A percentile compares a stretch with the other conserved stretches of the same genome.
Evolutionary conservation across 2,113 vertebrate species (phyloP).

Genomic region (Scalopus aquaticus): DNA sequence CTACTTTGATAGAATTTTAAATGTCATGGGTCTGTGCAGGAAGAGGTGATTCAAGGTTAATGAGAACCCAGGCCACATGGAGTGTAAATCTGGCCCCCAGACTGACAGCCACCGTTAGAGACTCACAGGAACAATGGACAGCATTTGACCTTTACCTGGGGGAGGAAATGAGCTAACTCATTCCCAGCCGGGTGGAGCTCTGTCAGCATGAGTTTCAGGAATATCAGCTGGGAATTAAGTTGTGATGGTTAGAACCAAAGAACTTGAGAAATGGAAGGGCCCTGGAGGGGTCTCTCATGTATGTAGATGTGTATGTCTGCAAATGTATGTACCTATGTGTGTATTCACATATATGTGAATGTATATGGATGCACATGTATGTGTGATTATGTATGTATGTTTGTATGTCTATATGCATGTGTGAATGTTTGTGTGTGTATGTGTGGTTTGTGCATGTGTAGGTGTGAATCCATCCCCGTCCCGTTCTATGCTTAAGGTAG

Average conservation of each 20-base stretch:
- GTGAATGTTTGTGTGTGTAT: too few relatives aligned
- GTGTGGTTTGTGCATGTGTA: not conserved
- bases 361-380: too few relatives aligned
- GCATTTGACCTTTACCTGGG: slow-evolving; percentile 44
- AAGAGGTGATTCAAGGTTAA: slow-evolving; percentile 61
- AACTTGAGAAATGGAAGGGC: not conserved
- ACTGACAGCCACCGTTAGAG: slow-evolving; percentile 56
- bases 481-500: not conserved
- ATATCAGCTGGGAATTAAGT: not conserved
- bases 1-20: slow-evolving; percentile 66
- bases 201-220: slow-evolving; percentile 20
- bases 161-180: slow-evolving; percentile 28
- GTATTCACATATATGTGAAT: not conserved
- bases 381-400: not conserved
- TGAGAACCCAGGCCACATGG: slow-evolving; percentile 36
- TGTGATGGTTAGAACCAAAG: not conserved
- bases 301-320: not conserved
- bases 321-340: accelerated
- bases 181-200: not conserved
- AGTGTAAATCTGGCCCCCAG: slow-evolving; percentile 41
- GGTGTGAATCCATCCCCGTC: not conserved
- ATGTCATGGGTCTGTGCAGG: slow-evolving; percentile 59
- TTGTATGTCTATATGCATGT: not conserved
- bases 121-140: not conserved
- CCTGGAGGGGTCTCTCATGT: not conserved